Base-by-base conservation (phyloP, 1,140 invertebrate species). In the Listronotus bonariensis region DNA sequence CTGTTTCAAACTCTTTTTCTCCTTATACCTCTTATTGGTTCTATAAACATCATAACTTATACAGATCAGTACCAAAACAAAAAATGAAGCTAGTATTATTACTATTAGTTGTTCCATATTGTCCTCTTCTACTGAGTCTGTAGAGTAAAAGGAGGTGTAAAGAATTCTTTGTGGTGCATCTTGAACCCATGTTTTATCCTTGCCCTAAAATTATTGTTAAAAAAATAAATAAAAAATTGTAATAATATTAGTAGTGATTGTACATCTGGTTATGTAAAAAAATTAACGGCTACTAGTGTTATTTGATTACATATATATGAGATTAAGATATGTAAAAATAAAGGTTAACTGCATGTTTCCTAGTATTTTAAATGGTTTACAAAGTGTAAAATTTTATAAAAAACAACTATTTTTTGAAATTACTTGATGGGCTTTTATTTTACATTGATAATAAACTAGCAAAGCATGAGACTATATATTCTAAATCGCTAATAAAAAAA, bases 161-260 rank as follows among this genome's bases (percentile, higher is more conserved):
- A 87, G 82, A 14, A 87, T 83, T 18, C 86, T 83, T 32, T 86
- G 86, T 1, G 91, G 91, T 12, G 90, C 89, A 74, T 92, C 90
- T 76, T 89, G 88, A 1, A 89, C 89, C 91, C 91, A 93, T 0
- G 87, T 87, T 71, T 87, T 88, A 34, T 91, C 89, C 20, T 85
- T 84, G 51, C 85, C 88, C 87, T 90, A 36, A 53, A 36, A 42
- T 20, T n/a, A 36, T n/a, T n/a, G n/a, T n/a, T n/a, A n/a, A n/a
- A n/a, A n/a, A n/a, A n/a, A n/a, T n/a, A n/a, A n/a, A n/a, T 12
- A 40, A 34, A 17, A 18, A 61, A 42, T 8, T 41, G 5, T 34
- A 15, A n/a, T 49, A 20, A 36, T 7, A 32, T 7, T 46, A 52
- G 26, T 52, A 6, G n/a, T 26, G 49, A 36, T 18, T 6, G 26